Base-by-base conservation (phyloP, 2,888 invertebrate species). In the Pristionchus arcanus region DNA sequence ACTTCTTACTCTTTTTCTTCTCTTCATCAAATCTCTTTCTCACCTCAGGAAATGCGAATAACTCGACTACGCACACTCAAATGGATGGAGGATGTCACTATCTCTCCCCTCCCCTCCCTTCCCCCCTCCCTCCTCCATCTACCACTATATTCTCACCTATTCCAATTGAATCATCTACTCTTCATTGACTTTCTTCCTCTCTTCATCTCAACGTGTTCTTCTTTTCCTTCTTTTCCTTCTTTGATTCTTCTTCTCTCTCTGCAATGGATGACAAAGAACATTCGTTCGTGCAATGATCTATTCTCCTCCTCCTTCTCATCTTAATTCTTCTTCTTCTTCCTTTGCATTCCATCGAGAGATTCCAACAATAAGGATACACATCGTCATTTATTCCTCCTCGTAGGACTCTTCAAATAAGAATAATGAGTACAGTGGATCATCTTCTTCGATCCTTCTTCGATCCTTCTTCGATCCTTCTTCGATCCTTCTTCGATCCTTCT, bases 31-130 rank as follows among this genome's bases (percentile, higher is more conserved):
- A 19, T 59, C 66, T 66, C 66, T 66, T 66, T 66, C 66, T 25
- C 66, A 66, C 28, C 66, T 66, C 66, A 66, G 66, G 66, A 66
- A 66, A 66, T 66, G 66, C 66, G 66, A 66, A 66, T 66, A 66
- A 66, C 66, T 28, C 59, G 4, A 59, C 59, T 59, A 59, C n/a
- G 25, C 66, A 66, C 66, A 66, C 66, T 66, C 66, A 66, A 66
- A 66, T 66, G 66, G 28, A 66, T n/a, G 19, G 28, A 28, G n/a
- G 66, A 66, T 66, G 66, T 66, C 66, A 66, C 66, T n/a, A 66
- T 66, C 66, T 66, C 9, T n/a, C 66, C 11, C 25, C 66, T n/a
- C 66, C n/a, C 25, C 66, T 28, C 9, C 13, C 66, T 11, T 7
- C n/a, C n/a, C n/a, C 66, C 21, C 66, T 11, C 25, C 66, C 66